phyloP scores from a whole-genome alignment of 2,113 vertebrate species.

The Pollimyrus isidori region DNA sequence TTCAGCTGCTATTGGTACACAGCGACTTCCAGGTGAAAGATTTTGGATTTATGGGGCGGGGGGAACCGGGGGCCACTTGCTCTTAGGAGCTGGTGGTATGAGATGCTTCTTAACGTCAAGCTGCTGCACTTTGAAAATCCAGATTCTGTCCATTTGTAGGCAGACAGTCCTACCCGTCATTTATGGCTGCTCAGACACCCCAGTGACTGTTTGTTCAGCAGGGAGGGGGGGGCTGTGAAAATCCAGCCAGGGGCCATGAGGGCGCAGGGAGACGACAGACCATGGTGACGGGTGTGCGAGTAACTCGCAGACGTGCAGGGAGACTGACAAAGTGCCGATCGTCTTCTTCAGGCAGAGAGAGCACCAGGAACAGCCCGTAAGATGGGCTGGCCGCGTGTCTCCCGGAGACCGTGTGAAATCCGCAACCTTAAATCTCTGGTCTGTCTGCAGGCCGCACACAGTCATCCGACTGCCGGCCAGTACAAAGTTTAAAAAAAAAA shows the following conservation, averaged over 20 bases:
- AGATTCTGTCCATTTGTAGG: too few species aligned
- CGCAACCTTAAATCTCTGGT: neutral
- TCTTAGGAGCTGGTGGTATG: neutral
- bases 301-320: neutral
- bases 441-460: neutral
- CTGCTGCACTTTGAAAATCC: neutral
- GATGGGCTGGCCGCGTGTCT: neutral
- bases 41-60: constrained; percentile 34
- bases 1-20: constrained; percentile 48
- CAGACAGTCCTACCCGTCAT: neutral
- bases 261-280: neutral
- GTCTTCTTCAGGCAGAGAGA: neutral
- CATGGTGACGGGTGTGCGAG: neutral
- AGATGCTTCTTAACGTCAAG: neutral
- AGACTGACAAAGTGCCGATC: neutral
- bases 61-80: neutral
- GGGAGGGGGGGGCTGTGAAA: neutral
- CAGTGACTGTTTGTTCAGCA: neutral
- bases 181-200: neutral
- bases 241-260: neutral
- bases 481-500: neutral
- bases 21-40: constrained; percentile 52
- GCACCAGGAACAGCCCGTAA: neutral
- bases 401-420: neutral
- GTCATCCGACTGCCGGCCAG: neutral